These are phyloP conservation scores for Mystacornis crossleyi DNA, from an alignment of 2,113 vertebrate species.

Conservation along the genomic window DNA sequence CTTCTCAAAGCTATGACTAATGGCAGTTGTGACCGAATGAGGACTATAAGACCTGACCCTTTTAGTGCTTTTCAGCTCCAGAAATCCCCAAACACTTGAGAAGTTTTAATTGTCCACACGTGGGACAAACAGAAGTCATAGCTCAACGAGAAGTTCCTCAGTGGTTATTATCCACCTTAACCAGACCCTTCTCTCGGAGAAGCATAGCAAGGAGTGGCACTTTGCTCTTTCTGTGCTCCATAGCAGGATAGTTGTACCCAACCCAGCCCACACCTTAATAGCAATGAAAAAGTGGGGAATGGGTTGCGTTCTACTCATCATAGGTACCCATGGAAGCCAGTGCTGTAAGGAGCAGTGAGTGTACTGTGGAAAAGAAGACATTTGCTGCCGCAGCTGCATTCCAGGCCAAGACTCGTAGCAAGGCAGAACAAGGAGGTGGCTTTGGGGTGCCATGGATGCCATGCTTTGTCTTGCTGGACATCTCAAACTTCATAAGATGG, in stretches of 20 bases:
- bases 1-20: not conserved
- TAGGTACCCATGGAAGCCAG: not conserved
- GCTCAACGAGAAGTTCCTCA: not conserved
- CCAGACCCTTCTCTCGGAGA: not conserved
- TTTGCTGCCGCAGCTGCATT: not conserved
- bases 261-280: not conserved
- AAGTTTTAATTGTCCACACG: not conserved
- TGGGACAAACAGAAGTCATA: not conserved
- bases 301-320: not conserved
- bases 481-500: not conserved
- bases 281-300: not conserved
- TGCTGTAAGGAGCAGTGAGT: not conserved
- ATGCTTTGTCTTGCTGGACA: not conserved
- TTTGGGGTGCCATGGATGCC: not conserved
- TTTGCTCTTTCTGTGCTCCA: not conserved
- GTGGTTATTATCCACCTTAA: not conserved
- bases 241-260: not conserved
- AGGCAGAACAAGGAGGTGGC: not conserved
- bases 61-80: not conserved
- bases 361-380: not conserved
- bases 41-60: not conserved
- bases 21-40: not conserved
- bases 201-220: fast-evolving
- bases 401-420: not conserved
- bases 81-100: not conserved